Evolutionary conservation across 2,888 invertebrate genomes (phyloP), one percentile per base, ranked within the genome.

Genomic region (Nephrotoma appendiculata): DNA sequence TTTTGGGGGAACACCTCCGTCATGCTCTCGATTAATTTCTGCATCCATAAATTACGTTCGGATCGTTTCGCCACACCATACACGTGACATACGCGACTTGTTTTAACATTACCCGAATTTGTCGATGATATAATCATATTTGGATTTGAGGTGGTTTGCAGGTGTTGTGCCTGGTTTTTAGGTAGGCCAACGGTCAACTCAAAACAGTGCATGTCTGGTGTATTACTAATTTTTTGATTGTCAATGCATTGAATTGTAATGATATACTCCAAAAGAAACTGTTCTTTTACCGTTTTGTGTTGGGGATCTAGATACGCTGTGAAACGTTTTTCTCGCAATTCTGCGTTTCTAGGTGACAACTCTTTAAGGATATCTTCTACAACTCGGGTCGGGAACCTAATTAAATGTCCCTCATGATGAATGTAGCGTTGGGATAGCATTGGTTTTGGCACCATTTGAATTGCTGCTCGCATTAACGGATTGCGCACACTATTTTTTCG

Each of bases 341-440:
- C 93, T 89, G 95, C 95, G 91, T 94, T 95, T 83, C 95, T 93
- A n/a, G 93, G 93, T 88, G 95, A 95, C 89, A 95, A 94, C 90
- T 96, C 96, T 88, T 96, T 96, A 86, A 96, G 94, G 87, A 95
- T 92, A 88, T 95, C 95, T 88, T 95, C 95, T 1, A 95, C 95
- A 0, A 94, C 94, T 7, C 95, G 94, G 6, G 91, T 90, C 5
- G 92, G 91, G 31, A 92, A 91, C 1, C 91, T 90, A 88, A 92
- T 90, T 57, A 92, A 87, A 0, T 90, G 91, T 0, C 91, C 91
- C 88, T 91, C 91, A 87, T 91, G 90, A 11, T 91, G 90, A 31
- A 91, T 90, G 84, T 91, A 87, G 4, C 90, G 87, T 0, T 90
- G 90, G n/a, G 92, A 91, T 2, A 92, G 88, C 6, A 89, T 89